Conservation (phyloP, 2,888 invertebrate species). For the Caenorhabditis sinica region DNA sequence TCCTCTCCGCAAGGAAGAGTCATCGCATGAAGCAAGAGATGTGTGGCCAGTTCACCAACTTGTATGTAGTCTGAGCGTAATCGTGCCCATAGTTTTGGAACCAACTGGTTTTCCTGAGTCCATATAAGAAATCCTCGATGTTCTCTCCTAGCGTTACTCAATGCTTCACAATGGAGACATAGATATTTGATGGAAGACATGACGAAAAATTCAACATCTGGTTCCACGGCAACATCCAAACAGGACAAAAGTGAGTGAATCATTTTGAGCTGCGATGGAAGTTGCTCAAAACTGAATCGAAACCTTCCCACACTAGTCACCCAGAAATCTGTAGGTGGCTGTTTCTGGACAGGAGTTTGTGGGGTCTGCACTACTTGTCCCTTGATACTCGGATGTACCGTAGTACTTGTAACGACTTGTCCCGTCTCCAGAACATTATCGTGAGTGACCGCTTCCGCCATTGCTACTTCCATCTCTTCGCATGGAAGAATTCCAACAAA, state of each 20-base stretch:
- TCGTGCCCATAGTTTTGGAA: conserved; percentile 89
- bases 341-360: conserved; percentile 56
- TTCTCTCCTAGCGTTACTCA: conserved; percentile 91
- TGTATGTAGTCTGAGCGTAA: conserved; percentile 81
- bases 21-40: conserved; percentile 94
- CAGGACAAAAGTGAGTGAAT: conserved; percentile 92
- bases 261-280: conserved; percentile 94
- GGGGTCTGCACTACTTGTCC: conserved; percentile 58
- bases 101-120: conserved; percentile 91
- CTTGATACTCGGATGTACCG: conserved; percentile 86
- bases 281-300: conserved; percentile 92
- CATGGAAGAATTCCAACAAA: conserved; percentile 91
- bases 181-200: conserved; percentile 94
- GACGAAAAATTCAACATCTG: conserved; percentile 94
- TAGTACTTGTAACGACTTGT: conserved; percentile 89
- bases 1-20: conserved; percentile 95
- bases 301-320: conserved; percentile 95
- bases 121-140: conserved; percentile 86
- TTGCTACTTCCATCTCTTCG: conserved; percentile 88
- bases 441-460: conserved; percentile 92
- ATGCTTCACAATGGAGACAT: conserved; percentile 95
- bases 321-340: conserved; percentile 87
- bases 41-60: conserved; percentile 93
- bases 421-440: conserved; percentile 90
- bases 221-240: conserved; percentile 87